Conservation (phyloP, 1,140 invertebrate species). For the Magallana ariakensis region DNA sequence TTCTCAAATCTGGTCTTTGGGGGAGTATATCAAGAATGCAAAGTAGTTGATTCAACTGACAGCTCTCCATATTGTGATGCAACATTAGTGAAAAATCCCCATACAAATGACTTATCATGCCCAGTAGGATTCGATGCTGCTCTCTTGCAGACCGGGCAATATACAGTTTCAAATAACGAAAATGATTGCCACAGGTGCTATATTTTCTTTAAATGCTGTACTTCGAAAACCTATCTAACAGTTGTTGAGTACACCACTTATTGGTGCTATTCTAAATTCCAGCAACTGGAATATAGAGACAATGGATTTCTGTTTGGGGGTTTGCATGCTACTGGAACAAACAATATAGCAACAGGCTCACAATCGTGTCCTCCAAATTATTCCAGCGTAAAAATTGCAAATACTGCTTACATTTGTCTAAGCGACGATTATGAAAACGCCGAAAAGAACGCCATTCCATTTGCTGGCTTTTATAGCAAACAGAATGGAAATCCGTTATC, state of each 20-base stretch:
- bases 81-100: conserved; percentile 62
- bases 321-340: conserved; percentile 47
- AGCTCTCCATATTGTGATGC: conserved; percentile 46
- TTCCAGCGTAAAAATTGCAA: conserved; percentile 48
- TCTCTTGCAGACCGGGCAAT: not conserved
- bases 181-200: not conserved
- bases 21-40: conserved; percentile 70
- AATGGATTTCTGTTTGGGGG: conserved; percentile 67
- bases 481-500: conserved; percentile 61
- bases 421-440: conserved; percentile 66
- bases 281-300: not conserved
- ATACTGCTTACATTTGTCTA: conserved; percentile 59
- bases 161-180: not conserved
- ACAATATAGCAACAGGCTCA: conserved; percentile 57
- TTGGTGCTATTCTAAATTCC: not conserved
- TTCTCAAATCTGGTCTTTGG: conserved; percentile 71
- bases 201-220: not conserved
- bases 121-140: conserved; percentile 63
- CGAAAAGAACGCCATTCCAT: conserved; percentile 58
- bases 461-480: conserved; percentile 70
- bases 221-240: not conserved
- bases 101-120: conserved; percentile 65
- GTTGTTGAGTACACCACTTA: not conserved
- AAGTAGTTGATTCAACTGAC: not conserved
- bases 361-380: conserved; percentile 59